phyloP scores from a whole-genome alignment of 2,113 vertebrate genomes.

The Sylvilagus bachmani region DNA sequence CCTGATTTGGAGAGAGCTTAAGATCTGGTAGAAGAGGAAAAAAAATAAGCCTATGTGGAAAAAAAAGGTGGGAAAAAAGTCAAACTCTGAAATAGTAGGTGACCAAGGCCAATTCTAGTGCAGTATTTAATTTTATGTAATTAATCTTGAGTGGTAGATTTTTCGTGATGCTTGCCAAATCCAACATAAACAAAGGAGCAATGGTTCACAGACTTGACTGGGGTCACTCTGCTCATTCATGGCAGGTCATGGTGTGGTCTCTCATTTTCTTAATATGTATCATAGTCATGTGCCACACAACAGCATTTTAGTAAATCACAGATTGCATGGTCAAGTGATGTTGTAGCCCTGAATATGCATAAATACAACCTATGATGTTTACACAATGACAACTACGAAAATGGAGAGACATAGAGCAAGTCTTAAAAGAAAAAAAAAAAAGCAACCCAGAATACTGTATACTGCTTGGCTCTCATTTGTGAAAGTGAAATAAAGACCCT shows the following conservation, averaged over 20 bases:
- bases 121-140: background rate
- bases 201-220: background rate
- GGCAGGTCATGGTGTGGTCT: background rate
- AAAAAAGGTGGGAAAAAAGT: background rate
- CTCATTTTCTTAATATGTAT: background rate
- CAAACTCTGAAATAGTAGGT: slow-evolving; percentile 28
- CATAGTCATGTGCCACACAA: background rate
- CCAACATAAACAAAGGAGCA: background rate
- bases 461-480: too few relatives aligned
- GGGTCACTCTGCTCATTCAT: background rate
- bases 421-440: too few relatives aligned
- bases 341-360: too few relatives aligned
- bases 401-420: too few relatives aligned
- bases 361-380: background rate
- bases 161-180: background rate
- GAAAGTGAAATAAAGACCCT: too few relatives aligned
- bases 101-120: background rate
- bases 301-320: background rate
- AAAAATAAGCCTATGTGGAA: background rate
- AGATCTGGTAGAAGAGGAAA: background rate
- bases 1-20: background rate
- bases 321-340: background rate
- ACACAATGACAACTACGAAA: background rate
- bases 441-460: too few relatives aligned
- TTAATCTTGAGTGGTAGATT: background rate